Percentiles rank a stretch among this genome's conserved stretches.
These are phyloP conservation scores for Hermetia illucens DNA, from an alignment of 1,140 invertebrate genomes.

Conservation along the genomic window DNA sequence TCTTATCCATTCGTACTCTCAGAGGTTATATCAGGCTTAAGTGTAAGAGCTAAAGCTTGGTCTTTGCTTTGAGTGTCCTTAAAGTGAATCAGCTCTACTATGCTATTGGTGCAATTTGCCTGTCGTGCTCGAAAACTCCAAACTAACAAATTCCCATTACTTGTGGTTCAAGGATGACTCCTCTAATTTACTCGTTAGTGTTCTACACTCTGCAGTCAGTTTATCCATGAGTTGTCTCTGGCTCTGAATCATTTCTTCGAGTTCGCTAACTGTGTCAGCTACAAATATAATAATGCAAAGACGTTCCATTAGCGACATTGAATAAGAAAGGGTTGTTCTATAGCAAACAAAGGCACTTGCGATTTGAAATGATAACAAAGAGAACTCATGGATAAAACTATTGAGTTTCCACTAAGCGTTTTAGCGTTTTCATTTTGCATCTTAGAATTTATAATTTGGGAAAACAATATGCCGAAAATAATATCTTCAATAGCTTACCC, in stretches of 20 bases:
- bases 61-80: constrained; percentile 24
- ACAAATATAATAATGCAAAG: constrained; percentile 35
- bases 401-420: too few relatives aligned
- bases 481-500: constrained; percentile 43
- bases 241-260: constrained; percentile 70
- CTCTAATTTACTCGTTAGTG: constrained; percentile 70
- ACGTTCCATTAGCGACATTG: too few relatives aligned
- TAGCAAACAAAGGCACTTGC: too few relatives aligned
- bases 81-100: constrained; percentile 8
- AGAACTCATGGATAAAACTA: constrained; percentile 53
- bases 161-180: constrained; percentile 68
- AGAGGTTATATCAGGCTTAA: too few relatives aligned
- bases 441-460: too few relatives aligned
- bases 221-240: constrained; percentile 79
- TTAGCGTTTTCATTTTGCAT: too few relatives aligned
- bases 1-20: too few relatives aligned
- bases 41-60: constrained; percentile 11
- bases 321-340: too few relatives aligned
- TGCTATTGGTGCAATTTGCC: constrained; percentile 1
- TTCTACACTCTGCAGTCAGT: constrained; percentile 70
- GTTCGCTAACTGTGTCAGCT: constrained; percentile 68
- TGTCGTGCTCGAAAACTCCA: neutral
- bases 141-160: constrained; percentile 39
- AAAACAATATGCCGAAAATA: too few relatives aligned
- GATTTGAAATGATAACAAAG: too few relatives aligned